Base-by-base conservation (phyloP, 2,113 vertebrate species). In the Melanerpes aurifrons region DNA sequence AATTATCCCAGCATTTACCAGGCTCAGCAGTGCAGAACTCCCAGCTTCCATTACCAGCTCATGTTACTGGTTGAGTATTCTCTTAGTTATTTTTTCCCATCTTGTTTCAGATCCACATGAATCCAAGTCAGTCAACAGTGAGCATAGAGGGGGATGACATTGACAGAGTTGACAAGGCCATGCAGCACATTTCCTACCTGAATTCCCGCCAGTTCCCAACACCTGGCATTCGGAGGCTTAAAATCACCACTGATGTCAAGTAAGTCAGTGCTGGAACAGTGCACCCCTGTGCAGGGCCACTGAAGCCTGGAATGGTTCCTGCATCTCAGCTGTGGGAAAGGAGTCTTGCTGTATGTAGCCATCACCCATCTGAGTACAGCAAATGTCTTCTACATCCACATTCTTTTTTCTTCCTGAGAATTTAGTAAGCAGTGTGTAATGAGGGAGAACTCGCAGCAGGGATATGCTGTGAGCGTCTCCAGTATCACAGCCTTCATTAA, bases 181-280 rank as follows among this genome's bases (percentile, higher is more conserved):
- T 99, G 99, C 99, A 99, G 94, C 99, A 98, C 76, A 82, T 99
- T 24, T 98, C 99, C 81, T 99, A 99, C 89, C 94, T 99, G 89
- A 99, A 99, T 96, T 99, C 99, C 1, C 98, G 99, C 7, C 99
- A 99, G 97, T 99, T 99, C 96, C 99, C 99, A 10, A 99, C 99
- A 0, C 99, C 99, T 0, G 99, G 99, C 43, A 99, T 99, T 86
- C 98, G 99, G 12, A 98, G 98, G 72, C 98, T 99, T 21, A 98
- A 97, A 47, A 92, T 99, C 97, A 97, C 97, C 95, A 99, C 98
- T 58, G 96, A 96, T 0, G 97, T 98, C 96, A 99, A 97, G 99
- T 99, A 95, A 6, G 98, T 97, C 73, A 4, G 4, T 9, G 19
- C 50, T 29, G 15, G 10, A 2, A 15, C 12, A 40, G 5, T 3